Conservation (phyloP, 2,113 vertebrate species). For the Anarhynchus alexandrinus region DNA sequence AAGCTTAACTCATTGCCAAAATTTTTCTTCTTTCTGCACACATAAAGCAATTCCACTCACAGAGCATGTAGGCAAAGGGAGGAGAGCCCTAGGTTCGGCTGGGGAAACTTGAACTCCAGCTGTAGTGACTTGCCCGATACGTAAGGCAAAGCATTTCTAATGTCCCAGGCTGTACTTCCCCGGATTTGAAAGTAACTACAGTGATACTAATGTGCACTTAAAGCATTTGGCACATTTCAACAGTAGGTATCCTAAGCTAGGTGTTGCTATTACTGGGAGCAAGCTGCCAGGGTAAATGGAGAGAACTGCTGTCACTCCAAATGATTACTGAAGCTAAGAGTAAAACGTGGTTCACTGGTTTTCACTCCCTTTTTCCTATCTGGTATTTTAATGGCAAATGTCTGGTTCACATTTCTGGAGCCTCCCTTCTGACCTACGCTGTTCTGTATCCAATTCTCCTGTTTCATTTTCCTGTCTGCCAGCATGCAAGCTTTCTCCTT, state of each 20-base stretch:
- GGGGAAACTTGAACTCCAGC: neutral
- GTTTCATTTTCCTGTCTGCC: neutral
- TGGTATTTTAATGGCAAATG: neutral
- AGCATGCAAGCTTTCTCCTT: neutral
- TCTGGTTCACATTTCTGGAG: neutral
- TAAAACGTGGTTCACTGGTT: neutral
- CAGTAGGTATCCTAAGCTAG: neutral
- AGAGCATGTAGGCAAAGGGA: neutral
- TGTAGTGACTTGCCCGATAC: neutral
- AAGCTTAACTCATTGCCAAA: neutral
- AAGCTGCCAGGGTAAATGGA: neutral
- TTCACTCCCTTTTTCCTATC: neutral
- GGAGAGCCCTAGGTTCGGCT: neutral
- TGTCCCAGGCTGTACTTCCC: neutral
- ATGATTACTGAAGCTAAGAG: neutral
- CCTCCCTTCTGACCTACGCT: neutral
- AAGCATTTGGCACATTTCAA: neutral
- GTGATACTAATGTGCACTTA: neutral
- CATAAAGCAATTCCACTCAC: neutral
- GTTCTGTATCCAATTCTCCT: neutral
- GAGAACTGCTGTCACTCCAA: neutral
- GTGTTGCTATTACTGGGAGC: neutral
- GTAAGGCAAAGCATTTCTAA: neutral
- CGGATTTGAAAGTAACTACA: neutral
- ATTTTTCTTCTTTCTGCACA: neutral